These are phyloP conservation scores for Toxotes jaculatrix DNA, from an alignment of 2,113 vertebrate species.

Conservation along the genomic window DNA sequence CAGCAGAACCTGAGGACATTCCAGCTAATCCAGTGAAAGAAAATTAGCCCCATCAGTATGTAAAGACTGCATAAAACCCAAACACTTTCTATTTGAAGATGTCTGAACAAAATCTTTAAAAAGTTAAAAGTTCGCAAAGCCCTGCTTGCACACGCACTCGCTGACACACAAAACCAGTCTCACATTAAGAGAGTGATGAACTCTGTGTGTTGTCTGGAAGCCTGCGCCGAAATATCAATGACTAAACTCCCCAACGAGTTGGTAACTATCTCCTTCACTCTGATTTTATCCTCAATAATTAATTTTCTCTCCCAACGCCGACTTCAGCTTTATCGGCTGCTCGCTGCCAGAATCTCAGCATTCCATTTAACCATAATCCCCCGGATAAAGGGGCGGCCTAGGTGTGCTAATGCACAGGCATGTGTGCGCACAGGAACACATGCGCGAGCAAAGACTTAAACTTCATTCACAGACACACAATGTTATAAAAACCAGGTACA, in stretches of 20 bases:
- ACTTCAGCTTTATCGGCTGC: conserved; percentile 74
- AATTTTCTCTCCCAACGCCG: conserved; percentile 76
- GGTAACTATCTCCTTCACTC: conserved; percentile 75
- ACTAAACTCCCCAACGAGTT: conserved; percentile 77
- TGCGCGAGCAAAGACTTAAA: conserved; percentile 52
- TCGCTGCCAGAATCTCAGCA: conserved; percentile 73
- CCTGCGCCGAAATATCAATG: conserved; percentile 79
- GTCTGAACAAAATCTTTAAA: conserved; percentile 22
- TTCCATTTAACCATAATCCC: conserved; percentile 83
- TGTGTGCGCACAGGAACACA: conserved; percentile 8
- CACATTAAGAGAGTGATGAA: conserved; percentile 64
- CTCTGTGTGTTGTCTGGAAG: conserved; percentile 69
- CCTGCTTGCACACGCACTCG: conserved; percentile 15
- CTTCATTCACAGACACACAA: conserved; percentile 47
- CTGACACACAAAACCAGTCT: conserved; percentile 34
- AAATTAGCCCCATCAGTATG: conserved; percentile 1
- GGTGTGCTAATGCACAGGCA: conserved; percentile 75
- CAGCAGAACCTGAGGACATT: not conserved
- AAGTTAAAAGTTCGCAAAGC: conserved; percentile 41
- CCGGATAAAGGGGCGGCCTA: conserved; percentile 71
- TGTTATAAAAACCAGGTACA: conserved; percentile 36
- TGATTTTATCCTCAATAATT: conserved; percentile 84
- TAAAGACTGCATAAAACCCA: conserved; percentile 8
- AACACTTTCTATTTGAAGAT: conserved; percentile 32
- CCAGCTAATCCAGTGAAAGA: not conserved